A percentile compares a stretch with the other conserved stretches of the same genome.
Evolutionary conservation across 2,888 invertebrate species (phyloP).

Genomic region (Panzeria rudis): DNA sequence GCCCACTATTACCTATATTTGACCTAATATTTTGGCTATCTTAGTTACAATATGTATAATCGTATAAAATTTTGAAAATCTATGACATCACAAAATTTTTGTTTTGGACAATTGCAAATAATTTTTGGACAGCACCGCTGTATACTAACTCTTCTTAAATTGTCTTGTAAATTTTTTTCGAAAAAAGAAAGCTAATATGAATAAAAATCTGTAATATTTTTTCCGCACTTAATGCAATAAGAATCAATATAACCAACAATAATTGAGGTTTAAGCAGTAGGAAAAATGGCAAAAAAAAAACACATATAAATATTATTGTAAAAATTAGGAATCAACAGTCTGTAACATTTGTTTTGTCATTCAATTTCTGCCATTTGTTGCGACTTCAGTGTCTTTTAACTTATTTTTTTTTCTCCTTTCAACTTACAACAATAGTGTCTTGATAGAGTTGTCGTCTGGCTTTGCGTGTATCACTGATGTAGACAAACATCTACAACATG

Average conservation of each 20-base stretch:
- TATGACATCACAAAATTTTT: too few species aligned
- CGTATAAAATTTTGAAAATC: too few species aligned
- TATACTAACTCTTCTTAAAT: too few species aligned
- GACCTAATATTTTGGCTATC: too few species aligned
- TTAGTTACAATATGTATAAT: too few species aligned
- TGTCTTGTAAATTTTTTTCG: too few species aligned
- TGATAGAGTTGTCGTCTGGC: slow-evolving; percentile 67
- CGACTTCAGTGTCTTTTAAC: slow-evolving; percentile 54
- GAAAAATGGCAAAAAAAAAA: slow-evolving; percentile 11
- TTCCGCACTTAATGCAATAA: slow-evolving; percentile 61
- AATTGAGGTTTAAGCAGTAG: slow-evolving; percentile 20
- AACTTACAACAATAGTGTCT: slow-evolving; percentile 65
- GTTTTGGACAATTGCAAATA: too few species aligned
- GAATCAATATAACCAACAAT: slow-evolving; percentile 60
- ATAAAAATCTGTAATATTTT: slow-evolving; percentile 21
- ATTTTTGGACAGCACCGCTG: too few species aligned
- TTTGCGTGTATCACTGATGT: slow-evolving; percentile 55
- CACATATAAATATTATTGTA: slow-evolving; percentile 61
- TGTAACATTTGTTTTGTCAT: slow-evolving; percentile 73
- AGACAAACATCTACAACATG: slow-evolving; percentile 49
- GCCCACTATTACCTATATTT: too few species aligned
- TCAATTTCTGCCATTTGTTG: slow-evolving; percentile 67
- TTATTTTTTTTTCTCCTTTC: slow-evolving; percentile 26
- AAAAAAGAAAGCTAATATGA: background rate
- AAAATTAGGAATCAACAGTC: slow-evolving; percentile 74